Percentiles rank a stretch among this genome's conserved stretches.
Conservation (phyloP, 2,113 vertebrate genomes). For the Pagrus major region DNA sequence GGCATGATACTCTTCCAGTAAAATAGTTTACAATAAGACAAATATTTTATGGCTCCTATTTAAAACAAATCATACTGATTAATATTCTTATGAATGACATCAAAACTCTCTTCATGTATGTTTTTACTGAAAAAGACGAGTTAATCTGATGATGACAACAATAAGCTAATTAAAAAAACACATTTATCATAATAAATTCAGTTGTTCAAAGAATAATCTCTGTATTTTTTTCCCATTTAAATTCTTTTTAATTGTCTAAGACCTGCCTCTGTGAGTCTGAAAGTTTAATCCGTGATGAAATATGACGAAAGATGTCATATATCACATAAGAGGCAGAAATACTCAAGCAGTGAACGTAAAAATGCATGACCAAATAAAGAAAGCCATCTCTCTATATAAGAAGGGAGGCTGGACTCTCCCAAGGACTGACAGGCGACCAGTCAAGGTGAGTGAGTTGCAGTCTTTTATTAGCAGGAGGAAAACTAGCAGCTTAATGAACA, state of each 20-base stretch:
- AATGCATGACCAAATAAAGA: conserved; percentile 81
- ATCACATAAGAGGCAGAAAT: conserved; percentile 49
- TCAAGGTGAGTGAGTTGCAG: conserved; percentile 79
- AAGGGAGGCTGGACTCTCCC: conserved; percentile 51
- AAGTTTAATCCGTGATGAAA: background rate
- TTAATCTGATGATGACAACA: conserved; percentile 26
- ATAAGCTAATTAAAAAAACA: background rate
- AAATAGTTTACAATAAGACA: conserved; percentile 35
- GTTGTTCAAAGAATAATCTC: conserved; percentile 15
- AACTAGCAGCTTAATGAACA: conserved; percentile 74
- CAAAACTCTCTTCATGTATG: background rate
- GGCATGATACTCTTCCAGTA: background rate
- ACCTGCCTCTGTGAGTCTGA: background rate
- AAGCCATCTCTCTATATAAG: conserved; percentile 80
- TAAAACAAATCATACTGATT: background rate
- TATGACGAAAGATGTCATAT: conserved; percentile 9
- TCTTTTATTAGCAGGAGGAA: conserved; percentile 73
- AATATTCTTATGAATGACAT: background rate
- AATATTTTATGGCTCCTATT: conserved; percentile 6
- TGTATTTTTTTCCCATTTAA: conserved; percentile 17
- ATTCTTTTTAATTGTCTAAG: conserved; percentile 1
- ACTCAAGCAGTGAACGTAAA: conserved; percentile 60
- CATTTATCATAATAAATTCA: conserved; percentile 30
- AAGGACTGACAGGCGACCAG: conserved; percentile 69
- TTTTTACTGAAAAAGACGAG: background rate